These are phyloP conservation scores for Cheilosia pagana DNA, from an alignment of 2,888 invertebrate species.

Conservation along the genomic window DNA sequence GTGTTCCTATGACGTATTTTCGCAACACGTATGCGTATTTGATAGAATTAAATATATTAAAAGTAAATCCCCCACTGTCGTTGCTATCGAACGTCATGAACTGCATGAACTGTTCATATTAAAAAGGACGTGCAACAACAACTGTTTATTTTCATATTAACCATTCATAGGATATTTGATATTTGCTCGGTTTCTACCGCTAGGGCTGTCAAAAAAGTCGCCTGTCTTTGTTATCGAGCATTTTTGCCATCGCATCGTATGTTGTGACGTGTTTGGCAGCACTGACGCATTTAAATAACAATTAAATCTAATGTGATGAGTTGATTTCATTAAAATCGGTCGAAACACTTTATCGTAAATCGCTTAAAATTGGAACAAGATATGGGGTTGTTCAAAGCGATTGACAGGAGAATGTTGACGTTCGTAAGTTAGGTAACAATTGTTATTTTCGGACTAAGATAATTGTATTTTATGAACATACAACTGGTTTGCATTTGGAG, in stretches of 20 bases:
- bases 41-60: too few relatives aligned
- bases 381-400: background rate
- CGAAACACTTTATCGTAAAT: background rate
- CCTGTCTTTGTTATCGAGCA: background rate
- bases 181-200: too few relatives aligned
- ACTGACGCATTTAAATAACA: background rate
- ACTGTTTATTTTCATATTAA: too few relatives aligned
- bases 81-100: too few relatives aligned
- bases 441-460: background rate
- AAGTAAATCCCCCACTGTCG: too few relatives aligned
- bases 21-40: too few relatives aligned
- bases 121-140: too few relatives aligned
- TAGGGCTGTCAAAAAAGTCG: too few relatives aligned
- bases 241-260: background rate
- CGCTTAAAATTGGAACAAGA: background rate
- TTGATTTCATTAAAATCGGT: background rate
- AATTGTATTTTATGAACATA: background rate
- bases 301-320: background rate
- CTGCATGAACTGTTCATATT: too few relatives aligned
- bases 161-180: too few relatives aligned
- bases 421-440: background rate
- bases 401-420: background rate
- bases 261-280: background rate
- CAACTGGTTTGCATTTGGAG: too few relatives aligned
- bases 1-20: too few relatives aligned